Evolutionary conservation across 2,888 invertebrate species (phyloP).

Genomic region (Calephelis perditalis): DNA sequence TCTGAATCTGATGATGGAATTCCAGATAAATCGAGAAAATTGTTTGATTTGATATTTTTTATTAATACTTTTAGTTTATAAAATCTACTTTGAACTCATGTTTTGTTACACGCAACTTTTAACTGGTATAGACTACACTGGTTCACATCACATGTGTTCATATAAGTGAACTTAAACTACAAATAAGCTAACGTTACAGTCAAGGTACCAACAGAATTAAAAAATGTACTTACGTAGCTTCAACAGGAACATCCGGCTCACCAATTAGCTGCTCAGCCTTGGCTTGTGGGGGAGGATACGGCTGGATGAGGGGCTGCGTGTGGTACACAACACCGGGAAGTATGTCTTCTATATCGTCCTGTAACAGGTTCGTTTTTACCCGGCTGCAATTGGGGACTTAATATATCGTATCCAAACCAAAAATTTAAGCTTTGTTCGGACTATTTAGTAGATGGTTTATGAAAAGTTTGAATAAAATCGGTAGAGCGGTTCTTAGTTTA

Average conservation of each 20-base stretch:
- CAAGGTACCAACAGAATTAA: neutral
- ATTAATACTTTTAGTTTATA: no score
- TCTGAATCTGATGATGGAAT: no score
- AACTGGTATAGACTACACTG: conserved; percentile 7
- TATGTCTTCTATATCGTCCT: conserved; percentile 78
- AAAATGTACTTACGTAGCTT: conserved; percentile 84
- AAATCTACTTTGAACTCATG: neutral
- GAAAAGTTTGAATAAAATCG: no score
- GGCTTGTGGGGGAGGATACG: conserved; percentile 81
- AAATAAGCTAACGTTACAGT: neutral
- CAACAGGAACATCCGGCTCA: conserved; percentile 84
- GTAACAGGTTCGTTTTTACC: conserved; percentile 15
- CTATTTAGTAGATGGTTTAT: no score
- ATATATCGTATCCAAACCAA: no score
- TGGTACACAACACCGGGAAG: conserved; percentile 79
- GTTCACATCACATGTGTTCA: conserved; percentile 19
- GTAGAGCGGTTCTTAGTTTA: no score
- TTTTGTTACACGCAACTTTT: conserved; percentile 11
- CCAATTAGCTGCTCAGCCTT: conserved; percentile 84
- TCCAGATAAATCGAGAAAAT: no score
- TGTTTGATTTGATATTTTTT: no score
- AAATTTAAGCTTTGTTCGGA: no score
- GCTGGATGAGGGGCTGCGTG: conserved; percentile 82
- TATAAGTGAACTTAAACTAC: no score
- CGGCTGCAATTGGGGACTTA: no score